A percentile compares a stretch with the other conserved stretches of the same genome.
Evolutionary conservation across 2,113 vertebrate species (phyloP).

Genomic region (Noturus placidus): DNA sequence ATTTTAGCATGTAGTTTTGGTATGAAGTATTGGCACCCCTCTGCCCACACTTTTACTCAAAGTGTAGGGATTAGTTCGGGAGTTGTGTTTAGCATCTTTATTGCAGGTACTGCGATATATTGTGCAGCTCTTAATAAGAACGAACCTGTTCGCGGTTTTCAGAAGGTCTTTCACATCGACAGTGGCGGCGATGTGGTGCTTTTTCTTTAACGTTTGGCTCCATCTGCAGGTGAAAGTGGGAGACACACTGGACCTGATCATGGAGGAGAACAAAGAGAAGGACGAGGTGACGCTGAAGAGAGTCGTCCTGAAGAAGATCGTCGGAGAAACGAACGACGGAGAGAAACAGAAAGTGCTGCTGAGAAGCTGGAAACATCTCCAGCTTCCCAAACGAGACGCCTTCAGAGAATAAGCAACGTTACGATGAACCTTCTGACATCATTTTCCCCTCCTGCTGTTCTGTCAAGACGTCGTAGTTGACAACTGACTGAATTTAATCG

Average conservation of each 20-base stretch:
- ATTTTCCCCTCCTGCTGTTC: too few species aligned
- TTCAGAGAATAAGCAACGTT: slow-evolving; percentile 65
- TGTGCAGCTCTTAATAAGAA: not conserved
- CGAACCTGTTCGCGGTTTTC: not conserved
- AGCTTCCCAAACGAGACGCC: slow-evolving; percentile 77
- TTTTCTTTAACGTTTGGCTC: not conserved
- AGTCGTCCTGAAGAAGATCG: slow-evolving; percentile 77
- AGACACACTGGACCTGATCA: slow-evolving; percentile 85
- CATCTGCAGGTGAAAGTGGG: slow-evolving; percentile 85
- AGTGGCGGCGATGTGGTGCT: not conserved
- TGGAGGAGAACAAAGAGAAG: slow-evolving; percentile 79
- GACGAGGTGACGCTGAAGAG: slow-evolving; percentile 84
- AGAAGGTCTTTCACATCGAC: not conserved
- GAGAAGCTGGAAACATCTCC: slow-evolving; percentile 86
- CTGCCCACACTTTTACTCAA: not conserved
- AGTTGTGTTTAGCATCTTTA: not conserved
- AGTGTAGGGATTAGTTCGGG: not conserved
- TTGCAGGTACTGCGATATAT: not conserved
- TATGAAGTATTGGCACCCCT: not conserved
- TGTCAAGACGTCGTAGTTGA: not conserved
- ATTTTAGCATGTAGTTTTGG: not conserved
- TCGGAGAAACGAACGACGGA: slow-evolving; percentile 71
- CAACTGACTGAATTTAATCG: not conserved
- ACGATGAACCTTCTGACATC: not conserved
- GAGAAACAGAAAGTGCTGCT: slow-evolving; percentile 83